phyloP scores from a whole-genome alignment of 1,140 invertebrate species.

The Drosophila mojavensis region DNA sequence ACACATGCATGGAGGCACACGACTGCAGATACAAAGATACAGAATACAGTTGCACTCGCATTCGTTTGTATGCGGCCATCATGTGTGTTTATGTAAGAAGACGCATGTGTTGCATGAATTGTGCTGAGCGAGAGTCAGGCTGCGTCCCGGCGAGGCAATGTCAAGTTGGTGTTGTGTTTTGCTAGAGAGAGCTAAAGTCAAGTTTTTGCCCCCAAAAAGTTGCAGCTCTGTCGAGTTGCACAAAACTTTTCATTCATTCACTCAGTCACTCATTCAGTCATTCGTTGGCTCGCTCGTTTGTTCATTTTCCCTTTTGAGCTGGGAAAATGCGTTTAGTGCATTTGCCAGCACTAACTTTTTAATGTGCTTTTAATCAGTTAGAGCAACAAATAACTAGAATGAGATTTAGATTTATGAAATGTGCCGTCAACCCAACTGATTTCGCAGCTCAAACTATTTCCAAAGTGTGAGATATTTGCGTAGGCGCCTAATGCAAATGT shows the following conservation, averaged over 20 bases:
- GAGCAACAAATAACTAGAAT: constrained; percentile 27
- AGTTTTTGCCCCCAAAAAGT: constrained; percentile 7
- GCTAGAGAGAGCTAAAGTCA: constrained; percentile 1
- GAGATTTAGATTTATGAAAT: constrained; percentile 49
- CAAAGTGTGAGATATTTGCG: not conserved
- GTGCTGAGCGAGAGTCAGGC: not conserved
- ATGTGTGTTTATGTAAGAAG: constrained; percentile 34
- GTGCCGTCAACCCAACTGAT: constrained; percentile 19
- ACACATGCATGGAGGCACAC: constrained; percentile 15
- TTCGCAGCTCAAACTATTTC: not conserved
- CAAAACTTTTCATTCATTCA: constrained; percentile 40
- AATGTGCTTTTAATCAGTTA: constrained; percentile 79
- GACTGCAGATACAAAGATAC: constrained; percentile 37
- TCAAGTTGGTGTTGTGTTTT: constrained; percentile 28
- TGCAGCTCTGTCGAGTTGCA: constrained; percentile 7
- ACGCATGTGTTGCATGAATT: constrained; percentile 27
- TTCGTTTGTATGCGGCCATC: constrained; percentile 3
- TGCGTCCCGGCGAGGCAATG: constrained; percentile 12
- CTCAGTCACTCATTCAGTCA: constrained; percentile 10
- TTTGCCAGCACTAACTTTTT: constrained; percentile 65
- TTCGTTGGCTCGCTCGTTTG: not conserved
- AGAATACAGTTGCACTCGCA: constrained; percentile 46
- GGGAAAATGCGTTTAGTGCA: constrained; percentile 46
- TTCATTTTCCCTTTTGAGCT: constrained; percentile 33
- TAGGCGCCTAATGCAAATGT: too few relatives aligned